phyloP scores from a whole-genome alignment of 2,888 invertebrate genomes.

The Rosalia funebris region DNA sequence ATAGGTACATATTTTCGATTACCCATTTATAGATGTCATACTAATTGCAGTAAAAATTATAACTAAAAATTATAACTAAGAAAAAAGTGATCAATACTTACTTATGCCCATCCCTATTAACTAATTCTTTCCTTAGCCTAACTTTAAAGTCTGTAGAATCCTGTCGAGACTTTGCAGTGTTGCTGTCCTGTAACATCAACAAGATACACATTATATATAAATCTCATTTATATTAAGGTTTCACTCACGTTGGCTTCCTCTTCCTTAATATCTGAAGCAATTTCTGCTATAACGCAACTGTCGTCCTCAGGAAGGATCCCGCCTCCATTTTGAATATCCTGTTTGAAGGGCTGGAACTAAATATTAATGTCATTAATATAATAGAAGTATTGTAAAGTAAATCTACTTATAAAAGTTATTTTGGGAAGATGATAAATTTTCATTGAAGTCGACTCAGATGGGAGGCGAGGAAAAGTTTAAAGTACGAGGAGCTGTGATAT shows the following conservation, averaged over 20 bases:
- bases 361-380: too few species aligned
- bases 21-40: too few species aligned
- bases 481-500: too few species aligned
- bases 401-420: too few species aligned
- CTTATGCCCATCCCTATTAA: conserved; percentile 86
- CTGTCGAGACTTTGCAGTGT: conserved; percentile 70
- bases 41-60: too few species aligned
- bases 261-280: conserved; percentile 62
- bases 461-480: too few species aligned
- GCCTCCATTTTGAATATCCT: conserved; percentile 64
- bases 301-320: conserved; percentile 63
- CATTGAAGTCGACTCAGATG: too few species aligned
- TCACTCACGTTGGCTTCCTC: conserved; percentile 60
- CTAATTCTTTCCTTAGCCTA: conserved; percentile 83
- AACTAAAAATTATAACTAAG: too few species aligned
- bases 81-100: too few species aligned
- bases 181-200: conserved; percentile 42
- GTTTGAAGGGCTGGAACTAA: conserved; percentile 60
- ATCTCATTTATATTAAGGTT: not conserved
- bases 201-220: not conserved
- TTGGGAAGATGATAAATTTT: too few species aligned
- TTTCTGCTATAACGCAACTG: conserved; percentile 63
- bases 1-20: too few species aligned
- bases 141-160: conserved; percentile 85
- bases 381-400: too few species aligned